phyloP scores from a whole-genome alignment of 2,113 vertebrate species.

The Notothenia coriiceps region DNA sequence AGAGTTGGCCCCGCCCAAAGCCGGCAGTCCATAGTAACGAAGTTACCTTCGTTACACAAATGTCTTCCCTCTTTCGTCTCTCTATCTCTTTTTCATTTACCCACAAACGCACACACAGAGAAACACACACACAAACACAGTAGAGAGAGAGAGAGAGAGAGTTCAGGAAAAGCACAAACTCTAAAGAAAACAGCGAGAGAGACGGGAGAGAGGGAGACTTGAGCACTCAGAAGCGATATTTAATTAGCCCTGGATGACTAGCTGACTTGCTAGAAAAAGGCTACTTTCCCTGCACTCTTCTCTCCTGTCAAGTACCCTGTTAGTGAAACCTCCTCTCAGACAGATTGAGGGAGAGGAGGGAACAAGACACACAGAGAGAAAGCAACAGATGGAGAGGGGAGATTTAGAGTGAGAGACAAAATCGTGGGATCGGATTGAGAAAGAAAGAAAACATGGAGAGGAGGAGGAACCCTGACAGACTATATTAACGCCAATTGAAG shows the following conservation, averaged over 20 bases:
- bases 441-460: constrained; percentile 6
- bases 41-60: no score
- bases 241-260: constrained; percentile 81
- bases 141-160: constrained; percentile 24
- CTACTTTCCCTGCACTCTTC: constrained; percentile 59
- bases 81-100: no score
- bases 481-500: not conserved
- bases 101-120: no score
- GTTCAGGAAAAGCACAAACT: constrained; percentile 64
- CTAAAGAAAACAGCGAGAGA: constrained; percentile 47
- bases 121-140: no score
- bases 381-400: constrained; percentile 63
- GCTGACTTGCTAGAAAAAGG: constrained; percentile 72
- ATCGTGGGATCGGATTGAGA: constrained; percentile 32
- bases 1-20: no score
- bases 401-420: constrained; percentile 21
- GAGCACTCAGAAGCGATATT: constrained; percentile 68
- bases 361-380: constrained; percentile 25
- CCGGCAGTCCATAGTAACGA: no score
- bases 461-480: not conserved
- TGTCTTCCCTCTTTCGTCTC: no score
- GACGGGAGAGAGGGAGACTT: constrained; percentile 39
- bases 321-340: constrained; percentile 72
- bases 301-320: constrained; percentile 77
- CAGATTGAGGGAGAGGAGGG: constrained; percentile 57